These are phyloP conservation scores for Sturnira hondurensis DNA, from an alignment of 2,113 vertebrate genomes.

Conservation along the genomic window DNA sequence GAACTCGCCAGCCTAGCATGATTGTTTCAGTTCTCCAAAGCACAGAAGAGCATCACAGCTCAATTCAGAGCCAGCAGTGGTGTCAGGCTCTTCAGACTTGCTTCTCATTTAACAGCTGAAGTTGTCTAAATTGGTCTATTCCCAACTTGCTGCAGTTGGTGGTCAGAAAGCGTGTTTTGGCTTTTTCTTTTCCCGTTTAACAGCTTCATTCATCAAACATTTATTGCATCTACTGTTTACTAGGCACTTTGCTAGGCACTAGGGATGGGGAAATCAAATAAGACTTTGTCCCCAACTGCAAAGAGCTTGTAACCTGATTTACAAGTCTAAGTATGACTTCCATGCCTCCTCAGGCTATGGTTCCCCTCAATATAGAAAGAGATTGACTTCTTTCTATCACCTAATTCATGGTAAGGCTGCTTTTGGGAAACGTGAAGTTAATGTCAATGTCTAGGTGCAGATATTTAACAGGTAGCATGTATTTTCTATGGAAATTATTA, in stretches of 20 bases:
- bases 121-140: constrained; percentile 56
- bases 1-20: not conserved
- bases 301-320: constrained; percentile 36
- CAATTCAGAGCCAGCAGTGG: constrained; percentile 17
- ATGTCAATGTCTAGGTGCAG: not conserved
- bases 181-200: constrained; percentile 19
- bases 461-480: not conserved
- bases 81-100: constrained; percentile 37
- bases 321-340: constrained; percentile 17
- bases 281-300: not conserved
- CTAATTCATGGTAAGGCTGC: not conserved
- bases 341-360: not conserved
- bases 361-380: not conserved
- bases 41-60: not conserved
- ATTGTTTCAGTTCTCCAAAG: not conserved
- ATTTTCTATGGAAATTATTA: not conserved
- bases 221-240: constrained; percentile 52
- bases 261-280: constrained; percentile 44
- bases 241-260: constrained; percentile 41
- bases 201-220: constrained; percentile 46
- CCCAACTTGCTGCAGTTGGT: constrained; percentile 27
- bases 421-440: not conserved
- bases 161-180: constrained; percentile 34
- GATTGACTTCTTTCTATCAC: not conserved
- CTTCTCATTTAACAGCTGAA: constrained; percentile 44